Percentiles rank a stretch among this genome's conserved stretches.
Evolutionary conservation across 2,113 vertebrate species (phyloP).

Genomic region (Clarias batrachus): DNA sequence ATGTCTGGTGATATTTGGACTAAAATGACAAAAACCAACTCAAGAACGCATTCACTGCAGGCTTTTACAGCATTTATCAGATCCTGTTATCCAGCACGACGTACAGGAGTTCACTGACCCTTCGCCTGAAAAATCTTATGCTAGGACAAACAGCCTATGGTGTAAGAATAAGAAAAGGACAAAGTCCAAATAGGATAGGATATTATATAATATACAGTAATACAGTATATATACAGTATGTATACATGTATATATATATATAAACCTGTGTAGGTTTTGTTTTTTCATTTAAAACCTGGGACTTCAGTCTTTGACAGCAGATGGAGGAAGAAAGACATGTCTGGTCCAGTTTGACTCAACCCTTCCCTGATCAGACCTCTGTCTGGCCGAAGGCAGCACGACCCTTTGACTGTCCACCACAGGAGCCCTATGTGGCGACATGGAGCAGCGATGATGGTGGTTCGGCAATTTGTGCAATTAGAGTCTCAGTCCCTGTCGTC

Average conservation of each 20-base stretch:
- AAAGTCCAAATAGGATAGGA: neutral
- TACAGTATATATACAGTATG: neutral
- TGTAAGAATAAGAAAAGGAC: neutral
- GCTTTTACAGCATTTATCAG: neutral
- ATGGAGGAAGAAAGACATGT: neutral
- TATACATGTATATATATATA: neutral
- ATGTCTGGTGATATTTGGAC: neutral
- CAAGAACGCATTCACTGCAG: neutral
- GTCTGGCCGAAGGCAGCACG: neutral
- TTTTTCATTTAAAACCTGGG: neutral
- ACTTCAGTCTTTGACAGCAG: neutral
- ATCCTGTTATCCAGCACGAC: neutral
- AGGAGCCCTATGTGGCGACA: slow-evolving; percentile 14
- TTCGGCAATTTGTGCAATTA: slow-evolving; percentile 59
- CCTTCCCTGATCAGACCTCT: neutral
- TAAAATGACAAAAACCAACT: neutral
- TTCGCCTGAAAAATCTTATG: neutral
- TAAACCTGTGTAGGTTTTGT: neutral
- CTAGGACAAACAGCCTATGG: neutral
- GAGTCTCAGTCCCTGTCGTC: slow-evolving; percentile 30
- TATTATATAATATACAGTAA: neutral
- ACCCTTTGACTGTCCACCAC: slow-evolving; percentile 26
- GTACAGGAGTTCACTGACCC: neutral
- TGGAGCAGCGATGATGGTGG: slow-evolving; percentile 25
- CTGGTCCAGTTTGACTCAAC: slow-evolving; percentile 1